A percentile compares a stretch with the other conserved stretches of the same genome.
These are phyloP conservation scores for Dendronephthya gigantea DNA, from an alignment of 64 coral and sea anemone species.

Conservation along the genomic window DNA sequence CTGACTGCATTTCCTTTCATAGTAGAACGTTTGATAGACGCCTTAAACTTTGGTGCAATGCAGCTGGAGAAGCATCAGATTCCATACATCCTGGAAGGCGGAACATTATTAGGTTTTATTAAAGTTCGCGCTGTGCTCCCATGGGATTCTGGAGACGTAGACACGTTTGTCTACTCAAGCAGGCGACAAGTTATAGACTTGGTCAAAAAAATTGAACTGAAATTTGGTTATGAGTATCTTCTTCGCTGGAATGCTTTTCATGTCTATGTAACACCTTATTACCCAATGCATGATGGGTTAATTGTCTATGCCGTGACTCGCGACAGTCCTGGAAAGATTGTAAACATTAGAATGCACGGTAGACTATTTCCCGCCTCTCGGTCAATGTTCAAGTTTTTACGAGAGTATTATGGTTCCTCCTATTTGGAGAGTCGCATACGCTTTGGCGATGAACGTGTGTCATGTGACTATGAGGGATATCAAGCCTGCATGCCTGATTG, in stretches of 20 bases:
- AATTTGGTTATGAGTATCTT: not conserved
- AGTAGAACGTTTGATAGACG: not conserved
- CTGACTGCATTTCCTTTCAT: conserved; percentile 7
- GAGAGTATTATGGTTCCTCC: not conserved
- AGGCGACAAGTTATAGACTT: not conserved
- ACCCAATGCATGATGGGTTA: not conserved
- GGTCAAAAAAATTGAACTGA: not conserved
- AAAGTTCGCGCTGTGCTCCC: not conserved
- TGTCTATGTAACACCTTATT: conserved; percentile 1
- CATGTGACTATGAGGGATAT: conserved; percentile 10
- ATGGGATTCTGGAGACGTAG: not conserved
- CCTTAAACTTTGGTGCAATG: not conserved
- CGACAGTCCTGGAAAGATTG: not conserved
- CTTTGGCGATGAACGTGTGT: conserved; percentile 15
- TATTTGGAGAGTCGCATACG: conserved; percentile 13
- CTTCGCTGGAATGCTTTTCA: conserved; percentile 11
- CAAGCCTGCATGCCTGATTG: conserved; percentile 23
- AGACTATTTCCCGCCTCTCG: not conserved
- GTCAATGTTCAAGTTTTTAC: not conserved
- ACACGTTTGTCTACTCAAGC: not conserved
- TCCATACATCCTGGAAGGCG: not conserved
- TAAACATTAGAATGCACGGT: conserved; percentile 9
- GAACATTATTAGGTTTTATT: not conserved
- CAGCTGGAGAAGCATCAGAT: not conserved
- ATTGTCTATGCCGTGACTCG: not conserved